Conservation (phyloP, 2,113 vertebrate genomes). For the Ciconia boyciana region DNA sequence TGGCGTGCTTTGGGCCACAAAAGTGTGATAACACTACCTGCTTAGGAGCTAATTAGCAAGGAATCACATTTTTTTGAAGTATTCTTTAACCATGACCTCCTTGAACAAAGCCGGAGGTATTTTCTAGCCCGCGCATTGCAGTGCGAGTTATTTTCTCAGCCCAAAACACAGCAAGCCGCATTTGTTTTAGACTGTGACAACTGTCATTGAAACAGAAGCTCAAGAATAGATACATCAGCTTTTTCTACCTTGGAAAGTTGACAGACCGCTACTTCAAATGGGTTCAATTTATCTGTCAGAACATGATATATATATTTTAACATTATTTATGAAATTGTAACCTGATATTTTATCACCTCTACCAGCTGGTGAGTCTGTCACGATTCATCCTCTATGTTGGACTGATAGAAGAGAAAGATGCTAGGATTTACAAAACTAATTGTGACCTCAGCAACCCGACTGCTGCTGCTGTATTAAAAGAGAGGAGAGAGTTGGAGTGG, state of each 20-base stretch:
- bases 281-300: constrained; percentile 55
- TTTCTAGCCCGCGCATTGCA: not conserved
- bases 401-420: not conserved
- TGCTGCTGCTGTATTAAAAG: not conserved
- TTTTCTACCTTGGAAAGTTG: constrained; percentile 21
- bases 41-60: not conserved
- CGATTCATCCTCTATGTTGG: not conserved
- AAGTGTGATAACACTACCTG: not conserved
- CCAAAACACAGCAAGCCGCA: not conserved
- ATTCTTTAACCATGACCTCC: not conserved
- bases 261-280: not conserved
- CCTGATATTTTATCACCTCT: constrained; percentile 43
- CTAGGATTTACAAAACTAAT: not conserved
- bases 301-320: constrained; percentile 8
- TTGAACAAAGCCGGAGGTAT: not conserved
- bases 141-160: not conserved
- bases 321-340: constrained; percentile 32
- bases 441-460: not conserved
- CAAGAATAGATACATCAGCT: not conserved
- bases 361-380: not conserved
- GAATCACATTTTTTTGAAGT: not conserved
- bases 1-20: no score
- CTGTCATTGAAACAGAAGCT: constrained; percentile 4
- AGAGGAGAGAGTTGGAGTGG: not conserved
- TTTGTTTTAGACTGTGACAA: constrained; percentile 24